A percentile compares a stretch with the other conserved stretches of the same genome.
These are phyloP conservation scores for Cotesia glomerata DNA, from an alignment of 1,140 invertebrate genomes.

Conservation along the genomic window DNA sequence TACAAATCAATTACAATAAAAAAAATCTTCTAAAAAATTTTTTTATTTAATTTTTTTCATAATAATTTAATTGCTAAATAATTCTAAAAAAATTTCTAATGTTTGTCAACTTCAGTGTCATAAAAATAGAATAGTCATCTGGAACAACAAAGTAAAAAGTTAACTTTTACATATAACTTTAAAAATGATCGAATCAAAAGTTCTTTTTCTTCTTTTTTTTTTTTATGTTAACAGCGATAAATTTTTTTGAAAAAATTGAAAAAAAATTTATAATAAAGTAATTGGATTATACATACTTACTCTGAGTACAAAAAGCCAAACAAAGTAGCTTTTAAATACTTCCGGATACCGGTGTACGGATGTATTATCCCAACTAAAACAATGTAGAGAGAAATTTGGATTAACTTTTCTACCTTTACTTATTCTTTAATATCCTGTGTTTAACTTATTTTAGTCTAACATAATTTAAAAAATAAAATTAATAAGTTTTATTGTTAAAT, in stretches of 20 bases:
- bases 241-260: neutral
- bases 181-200: constrained; percentile 31
- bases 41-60: no score
- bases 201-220: neutral
- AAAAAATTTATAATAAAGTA: neutral
- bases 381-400: neutral
- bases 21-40: no score
- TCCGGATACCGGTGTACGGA: neutral
- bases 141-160: constrained; percentile 32
- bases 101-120: no score
- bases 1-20: no score
- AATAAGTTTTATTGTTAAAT: no score
- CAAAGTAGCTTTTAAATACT: constrained; percentile 7
- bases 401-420: neutral
- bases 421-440: neutral
- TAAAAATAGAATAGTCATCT: no score
- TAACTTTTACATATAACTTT: constrained; percentile 40
- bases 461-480: no score
- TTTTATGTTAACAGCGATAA: no score
- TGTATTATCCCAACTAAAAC: constrained; percentile 11
- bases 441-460: no score
- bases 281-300: constrained; percentile 7
- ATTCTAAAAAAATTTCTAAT: no score
- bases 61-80: no score
- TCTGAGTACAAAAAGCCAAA: constrained; percentile 19